Evolutionary conservation across 2,888 invertebrate genomes (phyloP).

Genomic region (Asteroscopus sphinx): DNA sequence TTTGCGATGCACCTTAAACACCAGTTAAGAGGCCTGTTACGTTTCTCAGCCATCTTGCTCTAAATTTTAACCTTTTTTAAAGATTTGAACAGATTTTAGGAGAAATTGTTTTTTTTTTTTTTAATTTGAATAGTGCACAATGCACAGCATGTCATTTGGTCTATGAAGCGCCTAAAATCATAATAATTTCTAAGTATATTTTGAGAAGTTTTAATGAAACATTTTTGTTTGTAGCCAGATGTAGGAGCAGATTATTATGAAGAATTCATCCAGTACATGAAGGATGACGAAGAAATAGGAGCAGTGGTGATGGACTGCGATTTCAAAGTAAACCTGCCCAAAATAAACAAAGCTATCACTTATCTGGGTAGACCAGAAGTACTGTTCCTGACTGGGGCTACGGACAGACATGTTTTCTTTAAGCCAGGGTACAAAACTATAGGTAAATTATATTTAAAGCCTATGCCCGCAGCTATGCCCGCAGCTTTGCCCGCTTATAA

Average conservation of each 20-base stretch:
- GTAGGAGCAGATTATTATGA: conserved; percentile 64
- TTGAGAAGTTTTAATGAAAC: too few species aligned
- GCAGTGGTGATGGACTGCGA: conserved; percentile 90
- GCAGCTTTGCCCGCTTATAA: too few species aligned
- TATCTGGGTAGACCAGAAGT: conserved; percentile 87
- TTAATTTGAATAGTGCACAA: too few species aligned
- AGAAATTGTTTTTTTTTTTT: too few species aligned
- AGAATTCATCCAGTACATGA: conserved; percentile 70
- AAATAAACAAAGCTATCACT: conserved; percentile 83
- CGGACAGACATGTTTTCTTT: conserved; percentile 79
- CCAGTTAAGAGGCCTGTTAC: too few species aligned
- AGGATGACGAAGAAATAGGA: conserved; percentile 84
- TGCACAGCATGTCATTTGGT: too few species aligned
- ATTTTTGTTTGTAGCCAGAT: conserved; percentile 70
- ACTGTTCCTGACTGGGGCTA: conserved; percentile 84
- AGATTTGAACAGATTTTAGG: too few species aligned
- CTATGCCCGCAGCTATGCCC: background rate
- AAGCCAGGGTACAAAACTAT: conserved; percentile 70
- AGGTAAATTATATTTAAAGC: conserved; percentile 69
- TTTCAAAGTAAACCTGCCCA: conserved; percentile 83
- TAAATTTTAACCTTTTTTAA: too few species aligned
- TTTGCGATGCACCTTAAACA: too few species aligned
- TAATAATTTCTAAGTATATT: too few species aligned
- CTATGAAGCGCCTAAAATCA: too few species aligned
- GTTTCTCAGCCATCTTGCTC: too few species aligned